Base-by-base conservation (phyloP, 2,113 vertebrate genomes). In the Castor canadensis region DNA sequence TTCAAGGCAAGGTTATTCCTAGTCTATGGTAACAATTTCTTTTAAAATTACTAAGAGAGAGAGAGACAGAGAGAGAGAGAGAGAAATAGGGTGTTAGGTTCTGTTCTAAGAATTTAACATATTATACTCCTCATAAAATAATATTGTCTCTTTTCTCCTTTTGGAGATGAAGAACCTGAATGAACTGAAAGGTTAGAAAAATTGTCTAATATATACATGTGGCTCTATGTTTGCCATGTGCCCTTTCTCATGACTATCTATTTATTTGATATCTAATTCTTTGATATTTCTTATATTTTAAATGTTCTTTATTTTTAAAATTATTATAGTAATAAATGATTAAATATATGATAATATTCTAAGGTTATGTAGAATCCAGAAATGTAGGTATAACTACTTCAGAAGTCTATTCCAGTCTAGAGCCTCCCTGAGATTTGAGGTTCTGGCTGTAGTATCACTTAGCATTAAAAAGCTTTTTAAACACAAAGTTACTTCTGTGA, bases 401-500 rank as follows among this genome's bases (percentile, higher is more conserved):
- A 64, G 52, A 89, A 95, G 93, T 93, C 8, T 64, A 83, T 80
- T 92, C 22, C 11, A 76, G 35, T 93, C 7, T n/a, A 93, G 49
- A 95, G 12, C 5, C 6, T 93, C 58, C 43, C 71, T 94, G 67
- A 91, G 67, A 89, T 87, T 87, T 90, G 35, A 92, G 38, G 43
- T 45, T 95, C 16, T 69, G 19, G 12, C 22, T 35, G 71, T 83
- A 96, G 49, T 71, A 35, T 26, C 86, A 66, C 64, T 95, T 92
- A 93, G 17, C 80, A 87, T 64, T 89, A 80, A 93, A 58, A 89
- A 58, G 26, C 28, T 71, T 87, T 97, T 83, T 47, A 95, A 93
- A 85, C 32, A 81, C 5, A 94, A 85, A 95, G 16, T 35, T 88
- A 47, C 40, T 89, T 88, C 66, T 89, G 1, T 66, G 32, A 81